phyloP scores from a whole-genome alignment of 2,888 invertebrate species.

The Rhamnusium bicolor region DNA sequence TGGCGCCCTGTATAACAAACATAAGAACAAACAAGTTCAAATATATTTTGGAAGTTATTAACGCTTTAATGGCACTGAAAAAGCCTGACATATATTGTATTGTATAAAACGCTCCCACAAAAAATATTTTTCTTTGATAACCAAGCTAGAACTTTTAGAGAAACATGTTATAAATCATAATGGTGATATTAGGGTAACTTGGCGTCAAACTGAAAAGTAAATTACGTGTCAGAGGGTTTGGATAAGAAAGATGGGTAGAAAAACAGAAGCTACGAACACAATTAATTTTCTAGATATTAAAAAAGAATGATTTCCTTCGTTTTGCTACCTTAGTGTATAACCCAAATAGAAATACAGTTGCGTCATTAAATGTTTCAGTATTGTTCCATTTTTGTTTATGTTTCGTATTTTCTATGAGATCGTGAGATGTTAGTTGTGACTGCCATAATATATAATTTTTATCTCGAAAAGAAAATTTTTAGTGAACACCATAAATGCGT shows the following conservation, averaged over 20 bases:
- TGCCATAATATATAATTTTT: neutral
- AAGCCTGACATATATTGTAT: neutral
- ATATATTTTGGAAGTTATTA: no score
- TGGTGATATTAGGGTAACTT: conserved; percentile 42
- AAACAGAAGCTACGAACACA: conserved; percentile 39
- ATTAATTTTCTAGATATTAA: conserved; percentile 42
- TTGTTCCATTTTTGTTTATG: neutral
- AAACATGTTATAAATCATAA: conserved; percentile 43
- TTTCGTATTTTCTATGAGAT: neutral
- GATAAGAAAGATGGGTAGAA: conserved; percentile 45
- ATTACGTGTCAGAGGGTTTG: conserved; percentile 46
- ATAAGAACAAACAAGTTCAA: no score
- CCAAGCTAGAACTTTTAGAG: conserved; percentile 10
- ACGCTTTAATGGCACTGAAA: neutral
- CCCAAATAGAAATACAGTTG: conserved; percentile 10
- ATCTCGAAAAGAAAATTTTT: no score
- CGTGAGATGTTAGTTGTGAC: neutral
- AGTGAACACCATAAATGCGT: no score
- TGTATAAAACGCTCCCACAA: neutral
- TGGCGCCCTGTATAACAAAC: no score
- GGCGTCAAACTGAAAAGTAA: conserved; percentile 48
- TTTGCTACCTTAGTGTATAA: conserved; percentile 9
- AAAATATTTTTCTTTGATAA: neutral
- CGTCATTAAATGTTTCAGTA: neutral
- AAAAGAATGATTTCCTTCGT: conserved; percentile 22